Base-by-base conservation (phyloP, 2,797 vertebrate genomes). In the Acrossocheilus wenchowensis region DNA sequence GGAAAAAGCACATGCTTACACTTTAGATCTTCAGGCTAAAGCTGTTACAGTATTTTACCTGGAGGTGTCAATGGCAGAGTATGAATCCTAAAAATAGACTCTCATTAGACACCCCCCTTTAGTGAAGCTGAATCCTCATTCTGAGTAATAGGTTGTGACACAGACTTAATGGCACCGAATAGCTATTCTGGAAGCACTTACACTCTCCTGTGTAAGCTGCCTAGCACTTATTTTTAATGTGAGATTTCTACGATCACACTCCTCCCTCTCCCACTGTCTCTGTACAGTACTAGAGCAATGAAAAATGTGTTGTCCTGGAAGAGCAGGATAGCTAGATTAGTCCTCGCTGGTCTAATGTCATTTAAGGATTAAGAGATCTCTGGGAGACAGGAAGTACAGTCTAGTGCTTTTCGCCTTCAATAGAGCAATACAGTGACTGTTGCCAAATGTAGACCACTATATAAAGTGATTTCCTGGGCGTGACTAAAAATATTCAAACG, bases 21-120 rank as follows among this genome's bases (percentile, higher is more conserved):
- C 39, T 36, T 43, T 15, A 57, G 8, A 69, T 69, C 66, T 45
- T 85, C 48, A 79, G 36, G 36, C n/a, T 52, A 19, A 83, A 75
- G 11, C 52, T 26, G 21, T 73, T 48, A 60, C 52, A 9, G 36
- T 43, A n/a, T 52, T 79, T 57, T 45, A 34, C 74, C 41, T 30
- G 41, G n/a, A 30, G 54, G 41, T 89, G 88, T 84, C 84, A 84
- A 92, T 92, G 91, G 93, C 86, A 81, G 92, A 91, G 80, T 72
- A 79, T 85, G 50, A 86, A 85, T 90, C 91, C 92, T 88, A 91
- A 84, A 94, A 94, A 94, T 94, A 95, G 91, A 89, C 69, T 89
- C 78, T 87, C 86, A 87, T 89, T 90, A 91, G 82, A 90, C 64
- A 64, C 82, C 90, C 86, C 66, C 8, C 7, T 19, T 68, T 89